Conservation (phyloP, 2,888 invertebrate genomes). For the Diplazon laetatorius region DNA sequence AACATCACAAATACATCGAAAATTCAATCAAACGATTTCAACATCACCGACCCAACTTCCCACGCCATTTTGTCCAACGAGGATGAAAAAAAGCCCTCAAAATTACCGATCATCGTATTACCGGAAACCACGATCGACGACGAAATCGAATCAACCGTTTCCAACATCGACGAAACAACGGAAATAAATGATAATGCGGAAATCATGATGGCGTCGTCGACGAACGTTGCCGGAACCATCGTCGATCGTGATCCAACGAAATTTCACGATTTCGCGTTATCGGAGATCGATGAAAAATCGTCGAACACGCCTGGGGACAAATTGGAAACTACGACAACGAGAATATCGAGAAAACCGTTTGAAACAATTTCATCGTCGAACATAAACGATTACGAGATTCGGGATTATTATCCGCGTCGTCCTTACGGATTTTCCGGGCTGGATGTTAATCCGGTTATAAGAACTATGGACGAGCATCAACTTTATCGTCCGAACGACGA, state of each 20-base stretch:
- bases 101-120: background rate
- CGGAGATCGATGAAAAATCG: constrained; percentile 29
- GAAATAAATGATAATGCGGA: constrained; percentile 47
- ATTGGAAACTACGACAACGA: constrained; percentile 30
- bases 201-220: constrained; percentile 65
- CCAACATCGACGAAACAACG: constrained; percentile 13
- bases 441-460: constrained; percentile 49
- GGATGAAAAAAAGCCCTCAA: background rate
- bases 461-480: constrained; percentile 60
- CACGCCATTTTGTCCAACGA: background rate
- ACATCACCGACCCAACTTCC: no score
- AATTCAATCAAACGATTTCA: no score
- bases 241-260: constrained; percentile 28
- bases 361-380: background rate
- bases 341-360: constrained; percentile 1
- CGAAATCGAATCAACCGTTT: constrained; percentile 10
- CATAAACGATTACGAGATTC: constrained; percentile 49
- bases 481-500: constrained; percentile 38
- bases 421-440: constrained; percentile 7
- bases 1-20: constrained; percentile 10
- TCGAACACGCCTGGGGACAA: constrained; percentile 27
- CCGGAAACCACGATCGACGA: constrained; percentile 42
- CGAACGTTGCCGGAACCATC: constrained; percentile 57
- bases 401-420: constrained; percentile 25
- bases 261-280: background rate